These are phyloP conservation scores for Pomacea maculata DNA, from an alignment of 1,140 invertebrate genomes.

Conservation along the genomic window DNA sequence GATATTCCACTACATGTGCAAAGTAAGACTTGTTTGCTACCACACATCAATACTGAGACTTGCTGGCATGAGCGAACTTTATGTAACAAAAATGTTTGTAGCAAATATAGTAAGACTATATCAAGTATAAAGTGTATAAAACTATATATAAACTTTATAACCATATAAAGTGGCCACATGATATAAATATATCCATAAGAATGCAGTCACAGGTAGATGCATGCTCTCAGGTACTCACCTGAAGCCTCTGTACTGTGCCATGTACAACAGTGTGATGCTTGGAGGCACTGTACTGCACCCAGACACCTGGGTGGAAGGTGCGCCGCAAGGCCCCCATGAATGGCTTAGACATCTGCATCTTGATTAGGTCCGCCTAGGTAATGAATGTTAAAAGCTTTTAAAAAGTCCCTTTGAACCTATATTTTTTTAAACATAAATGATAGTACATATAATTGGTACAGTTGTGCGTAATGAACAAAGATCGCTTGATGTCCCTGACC, in stretches of 20 bases:
- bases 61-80: no score
- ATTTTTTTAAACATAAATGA: no score
- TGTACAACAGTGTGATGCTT: conserved; percentile 75
- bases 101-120: no score
- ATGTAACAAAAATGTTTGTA: no score
- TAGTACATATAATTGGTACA: no score
- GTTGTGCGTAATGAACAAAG: not conserved
- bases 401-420: not conserved
- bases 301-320: conserved; percentile 79
- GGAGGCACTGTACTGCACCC: conserved; percentile 78
- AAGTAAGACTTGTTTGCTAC: no score
- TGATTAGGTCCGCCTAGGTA: conserved; percentile 78
- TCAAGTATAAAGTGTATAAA: no score
- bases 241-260: conserved; percentile 75
- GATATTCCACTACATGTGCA: no score
- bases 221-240: conserved; percentile 63
- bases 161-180: no score
- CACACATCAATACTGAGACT: no score
- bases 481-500: conserved; percentile 32
- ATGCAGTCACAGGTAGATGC: not conserved
- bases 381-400: not conserved
- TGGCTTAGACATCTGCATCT: conserved; percentile 89
- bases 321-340: conserved; percentile 82
- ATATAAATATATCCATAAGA: no score
- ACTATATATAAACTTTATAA: no score